Evolutionary conservation across 2,797 vertebrate species (phyloP), one percentile per base, ranked within the genome.

Genomic region (Adrianichthys oophorus): DNA sequence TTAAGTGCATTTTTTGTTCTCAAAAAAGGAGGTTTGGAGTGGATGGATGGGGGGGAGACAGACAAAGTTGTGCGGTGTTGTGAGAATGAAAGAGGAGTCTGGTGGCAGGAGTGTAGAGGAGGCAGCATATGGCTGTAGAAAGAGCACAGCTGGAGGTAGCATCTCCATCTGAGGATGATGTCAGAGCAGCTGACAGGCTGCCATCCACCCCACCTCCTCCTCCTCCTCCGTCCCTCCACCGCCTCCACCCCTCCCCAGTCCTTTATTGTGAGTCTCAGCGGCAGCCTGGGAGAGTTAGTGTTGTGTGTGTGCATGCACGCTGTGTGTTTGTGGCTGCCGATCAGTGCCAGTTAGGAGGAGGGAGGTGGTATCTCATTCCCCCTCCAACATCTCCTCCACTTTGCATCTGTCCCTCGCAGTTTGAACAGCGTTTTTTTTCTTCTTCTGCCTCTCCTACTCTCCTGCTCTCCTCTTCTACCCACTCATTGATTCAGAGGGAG

Each of bases 101-200:
- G 97, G 97, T 98, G 97, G 97, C 96, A 98, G 94, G 95, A 97
- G 94, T 96, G 95, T 95, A 96, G 96, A 98, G 95, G 95, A 98
- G 96, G 96, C 93, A 97, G 94, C 97, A 98, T 99, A 99, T 99
- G 97, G 97, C 96, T 96, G 95, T 95, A 98, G 97, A 98, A 98
- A 96, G 95, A 94, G 96, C 97, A 98, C 97, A 98, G 97, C 97
- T 99, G 97, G 96, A 98, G 97, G 97, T 97, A 98, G 96, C 97
- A 96, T 98, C 98, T 99, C 97, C 97, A 99, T 99, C 96, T 98
- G 96, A 98, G 96, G 96, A 96, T 98, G 97, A 98, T 99, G 97
- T 99, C 97, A 98, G 96, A 98, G 96, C 96, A 98, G 97, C 97
- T 98, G 97, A 98, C 97, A 98, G 96, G 93, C 96, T 97, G 96